Percentiles rank a stretch among this genome's conserved stretches.
phyloP scores from a whole-genome alignment of 2,797 vertebrate species.

The Bradypodion ventrale region DNA sequence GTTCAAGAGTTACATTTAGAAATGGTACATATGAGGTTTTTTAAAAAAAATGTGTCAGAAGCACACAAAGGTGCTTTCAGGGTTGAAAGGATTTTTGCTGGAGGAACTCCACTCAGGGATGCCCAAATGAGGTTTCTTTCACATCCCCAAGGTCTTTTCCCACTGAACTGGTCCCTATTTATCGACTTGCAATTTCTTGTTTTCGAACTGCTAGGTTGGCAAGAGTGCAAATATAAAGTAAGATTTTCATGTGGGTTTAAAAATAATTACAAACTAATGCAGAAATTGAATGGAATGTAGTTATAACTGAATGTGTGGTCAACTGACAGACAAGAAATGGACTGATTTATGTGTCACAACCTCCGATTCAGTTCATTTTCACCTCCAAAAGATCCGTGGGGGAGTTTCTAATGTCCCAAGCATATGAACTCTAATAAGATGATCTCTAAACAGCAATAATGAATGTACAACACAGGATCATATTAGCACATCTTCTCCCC shows the following conservation, averaged over 20 bases:
- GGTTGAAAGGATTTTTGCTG: too few relatives aligned
- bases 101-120: too few relatives aligned
- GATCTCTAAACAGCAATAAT: background rate
- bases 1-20: background rate
- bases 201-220: too few relatives aligned
- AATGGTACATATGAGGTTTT: background rate
- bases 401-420: background rate
- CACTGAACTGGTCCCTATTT: too few relatives aligned
- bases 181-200: too few relatives aligned
- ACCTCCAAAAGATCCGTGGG: background rate
- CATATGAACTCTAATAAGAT: background rate
- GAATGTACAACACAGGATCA: background rate
- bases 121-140: too few relatives aligned
- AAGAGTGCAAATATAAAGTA: background rate
- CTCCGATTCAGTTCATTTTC: background rate
- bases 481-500: too few relatives aligned
- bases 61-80: too few relatives aligned
- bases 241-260: background rate
- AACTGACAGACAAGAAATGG: background rate
- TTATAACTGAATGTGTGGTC: background rate
- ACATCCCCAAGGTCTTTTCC: too few relatives aligned
- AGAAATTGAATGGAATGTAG: background rate
- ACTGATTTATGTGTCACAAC: background rate
- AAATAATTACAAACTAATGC: background rate
- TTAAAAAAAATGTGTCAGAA: too few relatives aligned